Evolutionary conservation across 2,113 vertebrate genomes (phyloP).

Genomic region (Platanista minor): DNA sequence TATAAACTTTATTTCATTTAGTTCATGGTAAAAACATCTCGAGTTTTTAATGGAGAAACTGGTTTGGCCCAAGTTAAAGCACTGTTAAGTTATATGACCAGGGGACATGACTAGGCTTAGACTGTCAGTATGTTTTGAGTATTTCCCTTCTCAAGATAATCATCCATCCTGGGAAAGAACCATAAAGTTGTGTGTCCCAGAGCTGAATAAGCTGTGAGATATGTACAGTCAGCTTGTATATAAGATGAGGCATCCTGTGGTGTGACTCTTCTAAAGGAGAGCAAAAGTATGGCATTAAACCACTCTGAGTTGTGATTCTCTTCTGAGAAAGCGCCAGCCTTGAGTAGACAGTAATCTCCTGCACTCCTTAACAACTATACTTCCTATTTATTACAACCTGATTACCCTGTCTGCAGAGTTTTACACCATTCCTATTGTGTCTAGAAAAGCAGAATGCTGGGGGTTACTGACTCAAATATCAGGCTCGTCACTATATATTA

Average conservation of each 20-base stretch:
- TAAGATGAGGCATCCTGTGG: not conserved
- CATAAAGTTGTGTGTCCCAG: not conserved
- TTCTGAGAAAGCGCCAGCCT: not conserved
- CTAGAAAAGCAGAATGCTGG: not conserved
- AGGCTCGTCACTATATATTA: not conserved
- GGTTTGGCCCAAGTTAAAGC: not conserved
- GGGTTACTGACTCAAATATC: not conserved
- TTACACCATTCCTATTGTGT: not conserved
- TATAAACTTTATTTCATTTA: slow-evolving; percentile 1
- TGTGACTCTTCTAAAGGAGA: not conserved
- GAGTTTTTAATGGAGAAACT: not conserved
- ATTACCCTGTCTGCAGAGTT: not conserved
- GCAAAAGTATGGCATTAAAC: not conserved
- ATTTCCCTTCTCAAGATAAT: not conserved
- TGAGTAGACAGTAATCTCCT: not conserved
- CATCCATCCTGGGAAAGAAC: not conserved
- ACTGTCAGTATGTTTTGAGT: not conserved
- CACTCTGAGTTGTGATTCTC: not conserved
- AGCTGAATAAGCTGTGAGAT: not conserved
- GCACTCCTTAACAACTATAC: not conserved
- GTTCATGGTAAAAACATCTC: not conserved
- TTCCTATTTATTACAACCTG: not conserved
- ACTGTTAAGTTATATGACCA: not conserved
- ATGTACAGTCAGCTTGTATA: not conserved
- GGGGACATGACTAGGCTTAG: not conserved